Conservation (phyloP, 2,797 vertebrate species). For the Sylvilagus floridanus region DNA sequence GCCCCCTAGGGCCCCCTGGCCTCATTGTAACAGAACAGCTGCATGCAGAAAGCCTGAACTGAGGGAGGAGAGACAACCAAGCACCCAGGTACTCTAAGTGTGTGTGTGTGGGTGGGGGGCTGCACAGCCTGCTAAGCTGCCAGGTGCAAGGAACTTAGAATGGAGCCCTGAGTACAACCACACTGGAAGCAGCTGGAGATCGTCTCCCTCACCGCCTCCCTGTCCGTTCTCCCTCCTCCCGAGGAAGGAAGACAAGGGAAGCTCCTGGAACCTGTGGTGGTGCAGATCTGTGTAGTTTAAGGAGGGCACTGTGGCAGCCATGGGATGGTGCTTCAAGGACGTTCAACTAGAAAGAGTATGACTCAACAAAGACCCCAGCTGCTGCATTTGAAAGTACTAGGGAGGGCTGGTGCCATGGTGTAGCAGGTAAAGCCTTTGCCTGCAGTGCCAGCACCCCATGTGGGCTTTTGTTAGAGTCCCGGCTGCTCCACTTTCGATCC, state of each 20-base stretch:
- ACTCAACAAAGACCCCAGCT: background rate
- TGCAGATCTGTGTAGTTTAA: background rate
- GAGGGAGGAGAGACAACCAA: background rate
- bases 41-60: background rate
- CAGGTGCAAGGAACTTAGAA: background rate
- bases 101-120: background rate
- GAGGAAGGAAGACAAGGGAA: background rate
- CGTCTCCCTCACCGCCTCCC: background rate
- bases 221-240: background rate
- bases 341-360: background rate
- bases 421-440: no score
- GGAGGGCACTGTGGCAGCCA: background rate
- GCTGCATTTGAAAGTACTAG: background rate
- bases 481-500: no score
- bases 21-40: background rate
- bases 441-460: no score
- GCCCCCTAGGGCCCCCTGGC: background rate
- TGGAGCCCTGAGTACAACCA: background rate
- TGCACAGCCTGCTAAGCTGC: background rate
- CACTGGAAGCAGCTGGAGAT: background rate
- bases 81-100: background rate
- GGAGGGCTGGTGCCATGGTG: no score
- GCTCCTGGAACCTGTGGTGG: background rate
- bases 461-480: no score
- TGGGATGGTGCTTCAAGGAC: background rate